Conservation (phyloP, 2,113 vertebrate genomes). For the Pogona vitticeps region DNA sequence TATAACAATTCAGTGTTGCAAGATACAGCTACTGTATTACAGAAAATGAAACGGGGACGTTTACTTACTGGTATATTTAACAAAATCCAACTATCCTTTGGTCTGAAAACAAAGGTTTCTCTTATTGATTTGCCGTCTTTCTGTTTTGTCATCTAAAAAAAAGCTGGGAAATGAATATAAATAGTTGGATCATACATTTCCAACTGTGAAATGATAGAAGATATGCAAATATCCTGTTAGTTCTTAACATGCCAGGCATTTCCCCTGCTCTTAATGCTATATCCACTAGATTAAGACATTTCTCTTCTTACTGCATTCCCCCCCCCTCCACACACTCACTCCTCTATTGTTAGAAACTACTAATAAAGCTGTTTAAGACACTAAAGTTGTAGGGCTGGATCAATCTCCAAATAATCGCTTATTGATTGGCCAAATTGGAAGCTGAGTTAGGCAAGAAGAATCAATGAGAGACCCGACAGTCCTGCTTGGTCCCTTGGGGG, state of each 20-base stretch:
- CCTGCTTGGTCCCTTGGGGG: neutral
- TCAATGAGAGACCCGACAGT: conserved; percentile 28
- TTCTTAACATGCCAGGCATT: neutral
- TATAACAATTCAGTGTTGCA: neutral
- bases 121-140: neutral
- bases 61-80: too few species aligned
- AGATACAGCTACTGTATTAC: too few species aligned
- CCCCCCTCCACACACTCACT: neutral
- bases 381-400: conserved; percentile 42
- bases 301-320: conserved; percentile 45
- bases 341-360: conserved; percentile 8
- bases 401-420: conserved; percentile 35
- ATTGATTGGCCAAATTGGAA: conserved; percentile 43
- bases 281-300: conserved; percentile 48
- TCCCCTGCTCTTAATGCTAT: neutral
- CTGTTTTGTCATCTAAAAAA: neutral
- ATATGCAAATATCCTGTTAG: neutral
- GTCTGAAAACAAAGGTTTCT: neutral
- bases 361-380: conserved; percentile 39
- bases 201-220: neutral
- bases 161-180: neutral
- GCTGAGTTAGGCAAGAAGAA: conserved; percentile 33
- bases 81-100: too few species aligned
- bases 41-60: too few species aligned
- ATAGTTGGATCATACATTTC: neutral